These are phyloP conservation scores for Sakesphorus luctuosus DNA, from an alignment of 2,113 vertebrate genomes.

Conservation along the genomic window DNA sequence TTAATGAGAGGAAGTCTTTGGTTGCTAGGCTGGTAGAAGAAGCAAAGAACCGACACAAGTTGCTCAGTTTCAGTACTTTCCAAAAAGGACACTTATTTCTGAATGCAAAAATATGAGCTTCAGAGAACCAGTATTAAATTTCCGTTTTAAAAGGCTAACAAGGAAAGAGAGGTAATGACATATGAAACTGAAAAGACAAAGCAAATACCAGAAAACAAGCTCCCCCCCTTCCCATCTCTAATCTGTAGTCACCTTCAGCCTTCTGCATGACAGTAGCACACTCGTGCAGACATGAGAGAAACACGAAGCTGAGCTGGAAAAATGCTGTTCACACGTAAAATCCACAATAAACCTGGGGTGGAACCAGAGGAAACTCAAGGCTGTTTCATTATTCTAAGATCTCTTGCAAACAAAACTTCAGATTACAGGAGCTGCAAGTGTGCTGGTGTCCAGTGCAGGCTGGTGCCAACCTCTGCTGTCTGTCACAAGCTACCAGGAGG, in stretches of 20 bases:
- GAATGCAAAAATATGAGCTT: background rate
- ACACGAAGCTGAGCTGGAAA: background rate
- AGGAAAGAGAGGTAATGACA: background rate
- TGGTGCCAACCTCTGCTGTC: background rate
- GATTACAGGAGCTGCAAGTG: background rate
- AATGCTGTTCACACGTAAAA: background rate
- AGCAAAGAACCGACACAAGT: background rate
- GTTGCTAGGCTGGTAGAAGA: background rate
- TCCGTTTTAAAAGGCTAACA: background rate
- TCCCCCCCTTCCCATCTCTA: rapidly evolving
- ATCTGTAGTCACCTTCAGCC: background rate
- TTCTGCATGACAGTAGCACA: background rate
- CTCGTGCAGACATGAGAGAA: background rate
- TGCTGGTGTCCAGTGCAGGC: background rate
- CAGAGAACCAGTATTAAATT: background rate
- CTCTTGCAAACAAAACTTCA: background rate
- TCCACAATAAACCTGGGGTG: rapidly evolving
- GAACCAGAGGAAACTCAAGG: background rate
- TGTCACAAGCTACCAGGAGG: background rate
- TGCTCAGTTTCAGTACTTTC: background rate
- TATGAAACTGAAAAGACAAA: background rate
- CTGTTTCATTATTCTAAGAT: background rate
- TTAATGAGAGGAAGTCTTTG: background rate
- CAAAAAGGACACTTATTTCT: background rate
- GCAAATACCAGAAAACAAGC: background rate